A percentile compares a stretch with the other conserved stretches of the same genome.
Conservation (phyloP, 1,140 invertebrate species). For the Medauroidea extradentata region DNA sequence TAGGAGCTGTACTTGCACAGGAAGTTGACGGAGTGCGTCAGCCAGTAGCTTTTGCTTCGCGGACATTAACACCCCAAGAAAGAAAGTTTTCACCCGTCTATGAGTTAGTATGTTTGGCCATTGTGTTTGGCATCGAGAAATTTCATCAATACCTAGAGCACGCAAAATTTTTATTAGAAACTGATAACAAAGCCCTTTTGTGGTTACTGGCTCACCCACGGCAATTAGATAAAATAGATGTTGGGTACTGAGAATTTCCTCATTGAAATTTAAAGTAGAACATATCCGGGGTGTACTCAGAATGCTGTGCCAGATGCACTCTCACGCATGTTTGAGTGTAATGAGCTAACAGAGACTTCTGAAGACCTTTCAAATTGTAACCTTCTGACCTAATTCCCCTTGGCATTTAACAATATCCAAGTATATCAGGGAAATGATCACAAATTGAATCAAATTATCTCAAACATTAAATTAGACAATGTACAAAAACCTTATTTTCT, state of each 20-base stretch:
- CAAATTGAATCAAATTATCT: not conserved
- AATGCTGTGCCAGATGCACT: not conserved
- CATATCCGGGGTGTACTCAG: not conserved
- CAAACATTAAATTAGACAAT: not conserved
- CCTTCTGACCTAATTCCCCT: not conserved
- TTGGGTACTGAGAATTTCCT: not conserved
- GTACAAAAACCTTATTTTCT: not conserved
- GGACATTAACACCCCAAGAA: constrained; percentile 38
- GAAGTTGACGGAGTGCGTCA: constrained; percentile 23
- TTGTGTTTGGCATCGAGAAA: constrained; percentile 42
- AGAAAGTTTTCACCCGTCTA: constrained; percentile 37
- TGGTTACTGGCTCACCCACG: not conserved
- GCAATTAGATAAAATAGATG: not conserved
- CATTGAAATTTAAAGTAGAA: not conserved
- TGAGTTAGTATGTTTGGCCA: constrained; percentile 44
- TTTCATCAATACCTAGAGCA: constrained; percentile 42
- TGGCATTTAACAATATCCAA: not conserved
- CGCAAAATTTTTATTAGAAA: not conserved
- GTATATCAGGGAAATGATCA: not conserved
- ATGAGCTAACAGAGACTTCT: too few relatives aligned
- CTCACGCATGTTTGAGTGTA: not conserved
- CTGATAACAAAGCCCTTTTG: not conserved
- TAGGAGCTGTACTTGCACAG: constrained; percentile 37
- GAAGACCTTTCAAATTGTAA: not conserved
- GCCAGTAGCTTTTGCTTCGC: constrained; percentile 35